Evolutionary conservation across 2,797 vertebrate species (phyloP), one percentile per base, ranked within the genome.

Genomic region (Gallinago nigripennis): DNA sequence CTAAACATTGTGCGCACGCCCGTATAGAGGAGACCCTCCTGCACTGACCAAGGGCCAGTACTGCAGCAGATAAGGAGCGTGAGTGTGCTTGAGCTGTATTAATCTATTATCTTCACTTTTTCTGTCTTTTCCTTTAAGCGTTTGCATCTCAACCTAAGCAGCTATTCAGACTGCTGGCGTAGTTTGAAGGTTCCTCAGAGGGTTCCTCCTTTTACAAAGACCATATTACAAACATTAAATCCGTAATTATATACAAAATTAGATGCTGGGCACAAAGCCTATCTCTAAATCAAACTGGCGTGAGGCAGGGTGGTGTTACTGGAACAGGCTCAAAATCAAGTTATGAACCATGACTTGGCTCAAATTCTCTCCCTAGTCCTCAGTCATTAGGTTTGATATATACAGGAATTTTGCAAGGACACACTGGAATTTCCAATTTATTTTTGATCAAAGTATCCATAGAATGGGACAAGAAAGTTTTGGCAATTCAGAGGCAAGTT

Each of bases 201-300:
- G 33, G 48, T 82, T 75, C 33, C 61, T 91, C 12, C 79, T 90
- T 83, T 77, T 70, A 71, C 73, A 95, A 48, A 66, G 80, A 5
- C 73, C 60, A 3, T 45, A 86, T 73, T 93, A 70, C 77, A 56
- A 82, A 95, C 90, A 88, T 91, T 81, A 84, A 69, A 92, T 88
- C 73, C 3, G 37, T 84, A 94, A 93, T 94, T 94, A 92, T 65
- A 93, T 75, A 83, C 77, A 88, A 94, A 95, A 92, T 88, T 50
- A 88, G 82, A 31, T 37, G 64, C 82, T 69, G 63, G 95, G 83
- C 86, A 86, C 27, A n/a, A 82, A 94, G 80, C 89, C 94, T 93
- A 90, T 93, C 92, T 93, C 71, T 94, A 96, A 96, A 96, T 89
- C 90, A 96, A 96, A 81, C 39, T 63, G 76, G 57, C 66, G 33